Evolutionary conservation across 1,140 invertebrate species (phyloP).

Genomic region (Drosophila pseudoananassae): DNA sequence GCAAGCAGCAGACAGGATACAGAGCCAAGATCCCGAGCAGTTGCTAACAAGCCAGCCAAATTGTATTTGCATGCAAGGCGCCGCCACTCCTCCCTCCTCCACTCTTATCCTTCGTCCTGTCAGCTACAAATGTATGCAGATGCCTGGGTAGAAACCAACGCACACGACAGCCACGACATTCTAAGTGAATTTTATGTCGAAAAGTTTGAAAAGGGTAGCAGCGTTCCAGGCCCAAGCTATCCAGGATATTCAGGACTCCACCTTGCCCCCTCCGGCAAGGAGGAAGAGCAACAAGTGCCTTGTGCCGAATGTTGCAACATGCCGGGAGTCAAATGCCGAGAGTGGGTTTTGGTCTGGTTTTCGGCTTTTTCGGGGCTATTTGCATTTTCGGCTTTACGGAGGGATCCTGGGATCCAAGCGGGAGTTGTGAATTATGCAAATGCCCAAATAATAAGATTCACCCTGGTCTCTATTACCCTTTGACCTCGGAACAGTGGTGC

Average conservation of each 20-base stretch:
- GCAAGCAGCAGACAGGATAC: slow-evolving; percentile 19
- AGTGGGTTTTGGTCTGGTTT: slow-evolving; percentile 1
- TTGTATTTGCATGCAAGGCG: slow-evolving; percentile 80
- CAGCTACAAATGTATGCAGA: slow-evolving; percentile 79
- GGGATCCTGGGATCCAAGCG: slow-evolving; percentile 31
- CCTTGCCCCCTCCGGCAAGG: neutral
- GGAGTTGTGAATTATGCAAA: slow-evolving; percentile 75
- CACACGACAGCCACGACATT: slow-evolving; percentile 80
- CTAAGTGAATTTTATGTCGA: slow-evolving; percentile 81
- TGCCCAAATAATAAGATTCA: slow-evolving; percentile 67
- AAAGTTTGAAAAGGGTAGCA: slow-evolving; percentile 76
- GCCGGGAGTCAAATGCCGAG: slow-evolving; percentile 39
- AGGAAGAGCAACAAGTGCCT: slow-evolving; percentile 56
- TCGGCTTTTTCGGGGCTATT: slow-evolving; percentile 43
- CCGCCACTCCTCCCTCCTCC: neutral
- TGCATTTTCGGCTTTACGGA: slow-evolving; percentile 62
- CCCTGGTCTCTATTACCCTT: slow-evolving; percentile 30
- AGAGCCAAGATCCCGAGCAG: slow-evolving; percentile 17
- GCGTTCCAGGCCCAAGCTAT: neutral
- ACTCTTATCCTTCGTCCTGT: slow-evolving; percentile 54
- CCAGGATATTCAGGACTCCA: slow-evolving; percentile 10
- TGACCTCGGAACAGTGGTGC: neutral
- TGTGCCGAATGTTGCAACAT: slow-evolving; percentile 67
- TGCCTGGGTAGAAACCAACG: slow-evolving; percentile 70
- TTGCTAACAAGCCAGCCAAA: slow-evolving; percentile 75